phyloP scores from a whole-genome alignment of 1,140 invertebrate genomes.

The Scaptomyza pallida region DNA sequence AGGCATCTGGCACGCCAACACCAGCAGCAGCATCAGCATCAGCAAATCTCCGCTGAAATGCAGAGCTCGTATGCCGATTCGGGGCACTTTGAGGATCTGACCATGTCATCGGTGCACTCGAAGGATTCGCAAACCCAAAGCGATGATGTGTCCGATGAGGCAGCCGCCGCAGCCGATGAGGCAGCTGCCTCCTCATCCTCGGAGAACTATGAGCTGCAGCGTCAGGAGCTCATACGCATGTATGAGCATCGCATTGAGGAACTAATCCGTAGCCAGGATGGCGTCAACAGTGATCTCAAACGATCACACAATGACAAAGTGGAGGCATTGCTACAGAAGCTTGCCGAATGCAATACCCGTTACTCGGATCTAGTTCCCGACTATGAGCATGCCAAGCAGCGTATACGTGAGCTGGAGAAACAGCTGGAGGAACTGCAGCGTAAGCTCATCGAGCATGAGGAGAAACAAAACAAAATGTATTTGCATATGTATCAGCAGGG shows the following conservation, averaged over 20 bases:
- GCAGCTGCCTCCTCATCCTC: conserved; percentile 24
- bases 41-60: conserved; percentile 85
- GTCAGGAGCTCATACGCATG: conserved; percentile 87
- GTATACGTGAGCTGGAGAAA: conserved; percentile 87
- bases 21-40: conserved; percentile 41
- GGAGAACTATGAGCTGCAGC: conserved; percentile 86
- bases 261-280: conserved; percentile 88
- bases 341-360: conserved; percentile 91
- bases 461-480: conserved; percentile 90
- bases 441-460: conserved; percentile 89
- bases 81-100: conserved; percentile 92
- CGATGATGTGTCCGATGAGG: conserved; percentile 63
- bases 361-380: conserved; percentile 89
- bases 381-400: conserved; percentile 88
- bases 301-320: conserved; percentile 92
- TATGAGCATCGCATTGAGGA: conserved; percentile 90
- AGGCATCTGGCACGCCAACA: conserved; percentile 75
- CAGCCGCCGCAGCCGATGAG: conserved; percentile 2
- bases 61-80: conserved; percentile 91
- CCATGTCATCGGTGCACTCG: conserved; percentile 89
- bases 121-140: conserved; percentile 88
- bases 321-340: conserved; percentile 90
- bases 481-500: conserved; percentile 93
- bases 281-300: conserved; percentile 89
- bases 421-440: conserved; percentile 88